Percentiles rank a stretch among this genome's conserved stretches.
phyloP scores from a whole-genome alignment of 2,888 invertebrate species.

The Apamea crenata region DNA sequence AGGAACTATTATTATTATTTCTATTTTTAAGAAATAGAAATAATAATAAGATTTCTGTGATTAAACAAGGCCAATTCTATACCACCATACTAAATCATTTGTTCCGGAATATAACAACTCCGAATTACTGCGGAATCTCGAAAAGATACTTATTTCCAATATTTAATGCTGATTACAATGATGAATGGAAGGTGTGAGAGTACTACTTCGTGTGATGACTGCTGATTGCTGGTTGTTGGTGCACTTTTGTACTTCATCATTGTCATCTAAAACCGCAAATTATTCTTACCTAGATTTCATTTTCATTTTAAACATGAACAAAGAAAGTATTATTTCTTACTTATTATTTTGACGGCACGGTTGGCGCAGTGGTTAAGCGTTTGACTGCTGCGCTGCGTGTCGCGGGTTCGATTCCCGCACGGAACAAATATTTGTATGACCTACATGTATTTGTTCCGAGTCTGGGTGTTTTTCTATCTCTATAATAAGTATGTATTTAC shows the following conservation, averaged over 20 bases:
- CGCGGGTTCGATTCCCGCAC: too few relatives aligned
- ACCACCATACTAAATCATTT: neutral
- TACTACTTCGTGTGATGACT: neutral
- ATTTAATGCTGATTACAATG: neutral
- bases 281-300: too few relatives aligned
- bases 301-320: too few relatives aligned
- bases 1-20: too few relatives aligned
- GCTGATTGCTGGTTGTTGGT: neutral
- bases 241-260: neutral
- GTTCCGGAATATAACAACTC: neutral
- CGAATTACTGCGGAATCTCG: neutral
- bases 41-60: neutral
- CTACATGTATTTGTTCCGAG: too few relatives aligned
- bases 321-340: too few relatives aligned
- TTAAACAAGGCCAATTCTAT: neutral
- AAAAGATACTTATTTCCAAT: neutral
- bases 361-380: too few relatives aligned
- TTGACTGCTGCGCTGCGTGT: too few relatives aligned
- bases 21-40: neutral
- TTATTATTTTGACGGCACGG: too few relatives aligned
- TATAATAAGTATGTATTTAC: too few relatives aligned
- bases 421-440: too few relatives aligned
- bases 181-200: neutral
- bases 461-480: too few relatives aligned
- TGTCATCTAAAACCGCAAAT: neutral